These are phyloP conservation scores for Tamias sibiricus DNA, from an alignment of 2,113 vertebrate genomes.

Conservation along the genomic window DNA sequence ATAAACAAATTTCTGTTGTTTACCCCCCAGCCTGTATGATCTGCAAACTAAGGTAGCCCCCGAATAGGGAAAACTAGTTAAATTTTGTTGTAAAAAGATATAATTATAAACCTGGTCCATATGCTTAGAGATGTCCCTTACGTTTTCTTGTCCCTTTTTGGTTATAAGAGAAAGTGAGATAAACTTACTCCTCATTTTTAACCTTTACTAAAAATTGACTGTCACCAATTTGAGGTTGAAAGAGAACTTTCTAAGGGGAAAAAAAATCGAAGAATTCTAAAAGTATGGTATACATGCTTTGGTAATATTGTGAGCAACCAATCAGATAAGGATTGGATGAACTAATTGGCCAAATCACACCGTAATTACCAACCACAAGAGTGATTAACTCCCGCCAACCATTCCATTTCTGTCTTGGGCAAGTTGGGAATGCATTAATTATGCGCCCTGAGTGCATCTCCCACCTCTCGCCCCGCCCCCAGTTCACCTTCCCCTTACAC, in stretches of 20 bases:
- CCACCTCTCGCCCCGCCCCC: rapidly evolving
- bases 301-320: not conserved
- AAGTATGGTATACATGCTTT: not conserved
- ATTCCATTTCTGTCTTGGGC: not conserved
- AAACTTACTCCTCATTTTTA: not conserved
- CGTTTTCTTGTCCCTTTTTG: not conserved
- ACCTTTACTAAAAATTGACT: not conserved
- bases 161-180: not conserved
- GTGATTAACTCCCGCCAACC: not conserved
- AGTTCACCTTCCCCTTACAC: not conserved
- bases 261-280: not conserved
- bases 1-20: not conserved
- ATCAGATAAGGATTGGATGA: not conserved
- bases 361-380: not conserved
- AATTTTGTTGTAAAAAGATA: not conserved
- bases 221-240: not conserved
- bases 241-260: not conserved
- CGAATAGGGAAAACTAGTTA: not conserved
- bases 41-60: not conserved
- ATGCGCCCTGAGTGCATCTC: not conserved
- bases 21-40: not conserved
- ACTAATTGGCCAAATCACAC: not conserved
- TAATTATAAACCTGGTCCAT: not conserved
- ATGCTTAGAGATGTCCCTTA: not conserved
- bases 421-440: not conserved